Evolutionary conservation across 2,113 vertebrate genomes (phyloP).

Genomic region (Hydrochoerus hydrochaeris): DNA sequence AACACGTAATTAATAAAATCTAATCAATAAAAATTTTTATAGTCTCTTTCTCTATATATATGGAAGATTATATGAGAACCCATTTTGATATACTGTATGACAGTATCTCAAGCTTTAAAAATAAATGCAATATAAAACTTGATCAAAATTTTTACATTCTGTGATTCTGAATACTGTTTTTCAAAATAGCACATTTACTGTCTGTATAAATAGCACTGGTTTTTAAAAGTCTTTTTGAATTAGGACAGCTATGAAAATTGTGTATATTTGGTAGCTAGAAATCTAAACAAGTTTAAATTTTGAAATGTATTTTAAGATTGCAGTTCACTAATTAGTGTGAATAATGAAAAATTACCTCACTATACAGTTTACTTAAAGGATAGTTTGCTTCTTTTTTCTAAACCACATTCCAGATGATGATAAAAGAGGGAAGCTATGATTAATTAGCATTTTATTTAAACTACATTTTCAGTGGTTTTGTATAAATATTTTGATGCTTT

Average conservation of each 20-base stretch:
- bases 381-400: neutral
- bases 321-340: neutral
- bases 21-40: neutral
- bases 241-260: neutral
- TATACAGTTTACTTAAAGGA: neutral
- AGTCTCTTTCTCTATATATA: neutral
- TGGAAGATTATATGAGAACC: neutral
- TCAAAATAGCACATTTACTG: neutral
- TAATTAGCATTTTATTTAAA: neutral
- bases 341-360: neutral
- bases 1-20: too few species aligned
- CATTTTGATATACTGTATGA: neutral
- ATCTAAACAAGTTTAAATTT: slow-evolving; percentile 6
- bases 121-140: neutral
- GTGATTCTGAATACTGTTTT: neutral
- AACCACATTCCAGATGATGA: neutral
- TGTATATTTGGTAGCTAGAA: neutral
- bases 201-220: neutral
- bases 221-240: neutral
- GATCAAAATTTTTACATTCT: neutral
- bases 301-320: neutral
- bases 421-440: neutral
- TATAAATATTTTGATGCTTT: slow-evolving; percentile 29
- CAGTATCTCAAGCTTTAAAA: neutral
- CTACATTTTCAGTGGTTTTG: neutral